A percentile compares a stretch with the other conserved stretches of the same genome.
Evolutionary conservation across 2,888 invertebrate species (phyloP).

Genomic region (Epinotia ramella): DNA sequence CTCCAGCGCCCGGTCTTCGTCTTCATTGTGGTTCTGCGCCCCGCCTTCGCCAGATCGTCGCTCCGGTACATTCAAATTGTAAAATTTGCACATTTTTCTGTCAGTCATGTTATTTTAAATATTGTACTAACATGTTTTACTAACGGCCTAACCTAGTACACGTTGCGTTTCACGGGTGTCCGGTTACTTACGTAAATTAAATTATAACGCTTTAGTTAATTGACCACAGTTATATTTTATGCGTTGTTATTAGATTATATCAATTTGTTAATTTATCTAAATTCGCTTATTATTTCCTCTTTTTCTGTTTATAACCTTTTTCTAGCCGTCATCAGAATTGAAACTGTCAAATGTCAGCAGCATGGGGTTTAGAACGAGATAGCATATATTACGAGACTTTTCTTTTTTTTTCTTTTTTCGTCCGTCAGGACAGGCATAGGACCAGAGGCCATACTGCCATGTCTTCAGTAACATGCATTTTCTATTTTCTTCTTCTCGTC

Average conservation of each 20-base stretch:
- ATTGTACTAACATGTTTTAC: slow-evolving; percentile 80
- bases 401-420: no score
- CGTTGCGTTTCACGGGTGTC: slow-evolving; percentile 72
- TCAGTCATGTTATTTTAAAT: slow-evolving; percentile 83
- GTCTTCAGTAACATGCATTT: no score
- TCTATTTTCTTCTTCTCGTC: no score
- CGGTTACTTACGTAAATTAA: slow-evolving; percentile 64
- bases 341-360: slow-evolving; percentile 82
- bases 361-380: slow-evolving; percentile 70
- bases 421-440: no score
- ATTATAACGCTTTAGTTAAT: slow-evolving; percentile 60
- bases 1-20: slow-evolving; percentile 72
- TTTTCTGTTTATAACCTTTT: slow-evolving; percentile 83
- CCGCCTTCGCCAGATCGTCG: slow-evolving; percentile 76
- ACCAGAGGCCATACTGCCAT: no score
- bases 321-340: slow-evolving; percentile 84
- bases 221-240: slow-evolving; percentile 48
- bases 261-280: slow-evolving; percentile 46
- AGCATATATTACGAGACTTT: no score
- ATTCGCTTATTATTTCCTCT: slow-evolving; percentile 77
- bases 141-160: slow-evolving; percentile 84
- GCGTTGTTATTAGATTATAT: slow-evolving; percentile 29
- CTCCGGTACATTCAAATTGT: slow-evolving; percentile 84
- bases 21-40: slow-evolving; percentile 73
- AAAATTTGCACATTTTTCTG: slow-evolving; percentile 85